Evolutionary conservation across 1,140 invertebrate species (phyloP).

Genomic region (Musca vetustissima): DNA sequence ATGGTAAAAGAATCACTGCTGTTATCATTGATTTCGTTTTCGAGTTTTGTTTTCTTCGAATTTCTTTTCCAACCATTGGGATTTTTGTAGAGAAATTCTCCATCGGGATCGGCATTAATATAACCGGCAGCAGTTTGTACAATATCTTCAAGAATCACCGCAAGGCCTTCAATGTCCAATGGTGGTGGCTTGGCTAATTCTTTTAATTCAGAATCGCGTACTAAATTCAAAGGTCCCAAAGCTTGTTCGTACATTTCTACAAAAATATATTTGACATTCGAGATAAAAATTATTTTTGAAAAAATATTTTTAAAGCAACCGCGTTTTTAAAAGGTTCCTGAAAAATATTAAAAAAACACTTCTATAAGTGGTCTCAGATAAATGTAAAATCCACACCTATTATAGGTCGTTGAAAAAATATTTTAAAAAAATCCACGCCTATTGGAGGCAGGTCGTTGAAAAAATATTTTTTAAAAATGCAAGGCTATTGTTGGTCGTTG

Average conservation of each 20-base stretch:
- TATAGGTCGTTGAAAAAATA: too few species aligned
- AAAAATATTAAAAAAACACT: too few species aligned
- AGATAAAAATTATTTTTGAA: too few species aligned
- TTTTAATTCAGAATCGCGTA: neutral
- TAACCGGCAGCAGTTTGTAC: neutral
- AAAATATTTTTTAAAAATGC: too few species aligned
- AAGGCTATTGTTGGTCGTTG: too few species aligned
- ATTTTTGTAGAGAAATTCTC: constrained; percentile 14
- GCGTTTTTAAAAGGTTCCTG: too few species aligned
- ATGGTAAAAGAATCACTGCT: neutral
- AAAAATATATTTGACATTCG: too few species aligned
- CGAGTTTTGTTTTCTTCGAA: neutral
- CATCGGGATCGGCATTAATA: neutral
- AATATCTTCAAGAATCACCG: neutral
- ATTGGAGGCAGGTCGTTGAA: too few species aligned
- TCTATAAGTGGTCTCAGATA: too few species aligned
- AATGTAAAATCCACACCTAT: too few species aligned
- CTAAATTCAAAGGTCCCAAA: neutral
- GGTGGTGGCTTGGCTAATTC: neutral
- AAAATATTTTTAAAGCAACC: too few species aligned
- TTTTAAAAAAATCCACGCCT: too few species aligned
- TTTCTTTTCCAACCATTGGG: neutral
- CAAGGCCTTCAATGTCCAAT: neutral
- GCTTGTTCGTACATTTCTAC: neutral
- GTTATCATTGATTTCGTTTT: neutral